A percentile compares a stretch with the other conserved stretches of the same genome.
Evolutionary conservation across 2,888 invertebrate genomes (phyloP).

Genomic region (Tineola bisselliella): DNA sequence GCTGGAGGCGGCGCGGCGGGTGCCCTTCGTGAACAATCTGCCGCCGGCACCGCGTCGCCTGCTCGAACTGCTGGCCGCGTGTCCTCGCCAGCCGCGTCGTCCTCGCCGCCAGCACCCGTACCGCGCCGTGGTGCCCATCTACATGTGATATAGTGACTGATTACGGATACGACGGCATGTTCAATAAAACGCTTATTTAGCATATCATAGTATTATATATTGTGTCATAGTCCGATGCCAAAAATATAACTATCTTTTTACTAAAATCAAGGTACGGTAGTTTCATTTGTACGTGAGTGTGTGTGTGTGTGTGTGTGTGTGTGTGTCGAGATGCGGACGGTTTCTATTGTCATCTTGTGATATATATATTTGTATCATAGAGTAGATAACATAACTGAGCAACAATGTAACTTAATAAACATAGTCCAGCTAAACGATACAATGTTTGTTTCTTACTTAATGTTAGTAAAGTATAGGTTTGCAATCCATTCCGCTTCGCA

Average conservation of each 20-base stretch:
- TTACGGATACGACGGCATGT: slow-evolving; percentile 68
- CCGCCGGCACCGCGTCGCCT: slow-evolving; percentile 47
- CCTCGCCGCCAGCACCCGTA: slow-evolving; percentile 26
- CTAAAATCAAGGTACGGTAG: slow-evolving; percentile 44
- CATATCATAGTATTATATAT: slow-evolving; percentile 70
- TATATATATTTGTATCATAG: too few relatives aligned
- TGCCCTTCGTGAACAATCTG: slow-evolving; percentile 86
- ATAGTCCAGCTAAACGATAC: too few relatives aligned
- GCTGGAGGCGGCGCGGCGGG: slow-evolving; percentile 83
- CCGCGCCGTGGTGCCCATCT: slow-evolving; percentile 40
- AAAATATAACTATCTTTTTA: slow-evolving; percentile 70
- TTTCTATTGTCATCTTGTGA: neutral
- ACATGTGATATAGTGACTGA: slow-evolving; percentile 65
- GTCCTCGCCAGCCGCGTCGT: slow-evolving; percentile 22
- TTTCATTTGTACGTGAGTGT: neutral
- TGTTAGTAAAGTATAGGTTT: too few relatives aligned
- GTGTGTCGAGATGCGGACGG: neutral
- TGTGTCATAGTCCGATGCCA: slow-evolving; percentile 70
- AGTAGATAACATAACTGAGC: too few relatives aligned
- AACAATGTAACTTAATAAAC: neutral
- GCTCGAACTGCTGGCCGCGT: slow-evolving; percentile 24
- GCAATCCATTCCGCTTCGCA: too few relatives aligned
- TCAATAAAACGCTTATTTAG: slow-evolving; percentile 69
- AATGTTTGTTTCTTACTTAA: too few relatives aligned
- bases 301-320: neutral